Conservation (phyloP, 2,888 invertebrate genomes). For the Drosophila siamana region DNA sequence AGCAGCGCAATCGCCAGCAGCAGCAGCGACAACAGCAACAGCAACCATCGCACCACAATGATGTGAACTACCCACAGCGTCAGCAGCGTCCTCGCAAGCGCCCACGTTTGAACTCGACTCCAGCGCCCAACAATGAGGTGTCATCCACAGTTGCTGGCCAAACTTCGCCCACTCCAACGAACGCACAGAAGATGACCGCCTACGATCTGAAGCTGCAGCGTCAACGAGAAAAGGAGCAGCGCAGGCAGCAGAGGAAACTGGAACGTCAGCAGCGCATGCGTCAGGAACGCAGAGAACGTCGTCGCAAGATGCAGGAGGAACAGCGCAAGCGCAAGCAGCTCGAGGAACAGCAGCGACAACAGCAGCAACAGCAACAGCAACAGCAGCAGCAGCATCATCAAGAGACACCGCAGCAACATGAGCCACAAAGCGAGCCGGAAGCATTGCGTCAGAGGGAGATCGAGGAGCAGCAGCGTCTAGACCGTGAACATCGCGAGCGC, state of each 20-base stretch:
- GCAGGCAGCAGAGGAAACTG: conserved; percentile 64
- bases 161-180: conserved; percentile 14
- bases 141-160: conserved; percentile 15
- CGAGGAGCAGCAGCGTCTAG: conserved; percentile 41
- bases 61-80: conserved; percentile 65
- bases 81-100: conserved; percentile 52
- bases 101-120: conserved; percentile 45
- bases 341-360: conserved; percentile 28
- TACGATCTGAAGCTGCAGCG: conserved; percentile 76
- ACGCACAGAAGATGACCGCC: conserved; percentile 60
- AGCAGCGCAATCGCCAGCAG: conserved; percentile 31
- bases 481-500: conserved; percentile 34
- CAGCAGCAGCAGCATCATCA: conserved; percentile 36
- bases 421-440: conserved; percentile 54
- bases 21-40: conserved; percentile 25
- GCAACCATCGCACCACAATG: conserved; percentile 57
- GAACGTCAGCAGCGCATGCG: conserved; percentile 68
- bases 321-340: conserved; percentile 21
- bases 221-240: conserved; percentile 75
- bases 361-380: conserved; percentile 36
- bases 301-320: conserved; percentile 44
- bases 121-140: conserved; percentile 58
- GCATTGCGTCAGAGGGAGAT: conserved; percentile 35
- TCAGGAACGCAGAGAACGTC: conserved; percentile 54
- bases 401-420: conserved; percentile 54